Percentiles rank a stretch among this genome's conserved stretches.
Evolutionary conservation across 2,113 vertebrate genomes (phyloP).

Genomic region (Caretta caretta): DNA sequence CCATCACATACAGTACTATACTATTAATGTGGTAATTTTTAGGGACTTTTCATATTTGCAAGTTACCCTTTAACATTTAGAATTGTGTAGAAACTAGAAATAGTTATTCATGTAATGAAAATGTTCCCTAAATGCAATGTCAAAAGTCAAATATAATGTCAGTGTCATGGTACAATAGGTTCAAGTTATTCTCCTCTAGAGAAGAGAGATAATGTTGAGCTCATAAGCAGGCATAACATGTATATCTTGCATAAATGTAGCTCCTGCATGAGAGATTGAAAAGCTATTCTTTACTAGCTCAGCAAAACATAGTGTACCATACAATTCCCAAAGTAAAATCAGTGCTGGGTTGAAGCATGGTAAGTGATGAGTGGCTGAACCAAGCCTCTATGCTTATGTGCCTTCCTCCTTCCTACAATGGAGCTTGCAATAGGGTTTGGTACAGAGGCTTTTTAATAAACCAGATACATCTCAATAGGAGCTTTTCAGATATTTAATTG

Average conservation of each 20-base stretch:
- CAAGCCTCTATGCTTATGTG: rapidly evolving
- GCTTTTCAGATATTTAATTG: constrained; percentile 12
- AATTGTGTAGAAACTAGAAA: background rate
- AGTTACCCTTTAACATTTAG: constrained; percentile 18
- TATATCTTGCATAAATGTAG: background rate
- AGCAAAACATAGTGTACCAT: background rate
- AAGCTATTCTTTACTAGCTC: background rate
- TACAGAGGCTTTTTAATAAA: background rate
- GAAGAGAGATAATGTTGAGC: background rate
- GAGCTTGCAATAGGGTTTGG: background rate
- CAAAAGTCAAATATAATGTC: constrained; percentile 30
- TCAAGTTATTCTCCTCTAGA: background rate
- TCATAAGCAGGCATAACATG: background rate
- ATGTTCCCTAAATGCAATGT: background rate
- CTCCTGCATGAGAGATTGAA: background rate
- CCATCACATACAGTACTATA: background rate
- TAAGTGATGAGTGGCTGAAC: background rate
- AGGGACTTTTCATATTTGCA: background rate
- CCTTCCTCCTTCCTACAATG: background rate
- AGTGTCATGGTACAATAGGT: background rate
- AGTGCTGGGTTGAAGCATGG: background rate
- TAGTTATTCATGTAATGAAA: background rate
- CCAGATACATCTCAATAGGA: background rate
- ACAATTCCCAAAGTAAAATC: background rate
- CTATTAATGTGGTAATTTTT: background rate